Evolutionary conservation across 2,888 invertebrate species (phyloP), one percentile per base, ranked within the genome.

Genomic region (Rhimphoctona megacephalus): DNA sequence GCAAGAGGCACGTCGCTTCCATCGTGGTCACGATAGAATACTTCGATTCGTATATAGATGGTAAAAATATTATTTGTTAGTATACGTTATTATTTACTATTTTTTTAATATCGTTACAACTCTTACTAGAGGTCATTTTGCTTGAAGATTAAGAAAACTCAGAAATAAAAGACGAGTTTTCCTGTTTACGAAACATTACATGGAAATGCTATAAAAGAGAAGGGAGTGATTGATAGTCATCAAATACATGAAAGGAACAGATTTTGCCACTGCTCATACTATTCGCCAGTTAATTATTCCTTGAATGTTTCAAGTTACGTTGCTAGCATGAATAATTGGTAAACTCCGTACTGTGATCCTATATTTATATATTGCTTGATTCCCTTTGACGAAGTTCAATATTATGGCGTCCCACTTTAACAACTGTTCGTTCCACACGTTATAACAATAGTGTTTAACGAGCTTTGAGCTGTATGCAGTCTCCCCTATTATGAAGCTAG

Each of bases 311-410:
- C 57, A 61, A 89, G 84, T 90, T 89, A 88, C 70, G 80, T 85
- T 81, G 87, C 89, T 89, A 87, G 84, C 70, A 81, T 83, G 85
- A 87, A 88, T 88, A 89, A 89, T 89, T 89, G 78, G 85, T 78
- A 82, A 85, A 66, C 73, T 61, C 36, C 39, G 66, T 67, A 81
- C 72, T 67, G 54, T 52, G 57, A 33, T 43, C 14, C 43, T 43
- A 43, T 11, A 43, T 43, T 43, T 43, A 43, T 11, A 43, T 11
- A 43, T 43, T 11, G 43, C 11, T 67, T 57, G 46, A 73, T 64
- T 73, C 49, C 43, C 61, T 61, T 74, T 78, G 85, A 69, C 78
- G 49, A 85, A 85, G 61, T 85, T 79, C 66, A 79, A 64, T 73
- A 61, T 39, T 52, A 25, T n/a, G 57, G n/a, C 14, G 69, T 73